phyloP scores from a whole-genome alignment of 2,797 vertebrate species.

The Hydrolagus colliei region DNA sequence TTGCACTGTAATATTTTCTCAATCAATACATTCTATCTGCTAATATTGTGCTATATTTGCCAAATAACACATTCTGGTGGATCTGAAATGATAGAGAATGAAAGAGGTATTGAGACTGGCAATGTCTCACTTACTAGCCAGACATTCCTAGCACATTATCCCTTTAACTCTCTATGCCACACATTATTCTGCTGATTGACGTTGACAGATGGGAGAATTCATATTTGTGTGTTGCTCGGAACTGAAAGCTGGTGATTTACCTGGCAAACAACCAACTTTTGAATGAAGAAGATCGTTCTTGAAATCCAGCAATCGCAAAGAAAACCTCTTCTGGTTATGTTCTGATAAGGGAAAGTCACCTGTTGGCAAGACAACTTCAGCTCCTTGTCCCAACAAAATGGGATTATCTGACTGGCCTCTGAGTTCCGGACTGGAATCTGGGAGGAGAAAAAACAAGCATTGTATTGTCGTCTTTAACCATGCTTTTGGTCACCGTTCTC shows the following conservation, averaged over 20 bases:
- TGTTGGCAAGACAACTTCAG: neutral
- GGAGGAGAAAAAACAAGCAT: no score
- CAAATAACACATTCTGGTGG: neutral
- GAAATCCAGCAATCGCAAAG: conserved; percentile 47
- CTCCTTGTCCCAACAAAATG: neutral
- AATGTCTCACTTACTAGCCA: neutral
- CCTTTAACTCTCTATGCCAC: no score
- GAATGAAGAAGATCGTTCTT: conserved; percentile 59
- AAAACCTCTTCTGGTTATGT: neutral
- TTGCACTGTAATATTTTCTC: neutral
- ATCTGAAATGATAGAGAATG: neutral
- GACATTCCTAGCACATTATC: neutral
- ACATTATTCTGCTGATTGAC: neutral
- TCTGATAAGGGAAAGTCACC: neutral
- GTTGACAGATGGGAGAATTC: neutral
- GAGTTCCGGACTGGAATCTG: neutral
- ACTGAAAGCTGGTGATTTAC: conserved; percentile 45
- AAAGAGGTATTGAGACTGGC: neutral
- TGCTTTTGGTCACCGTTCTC: no score
- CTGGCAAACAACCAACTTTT: conserved; percentile 73
- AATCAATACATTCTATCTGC: neutral
- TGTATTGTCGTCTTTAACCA: no score
- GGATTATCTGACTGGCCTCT: neutral
- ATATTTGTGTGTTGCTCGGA: no score
- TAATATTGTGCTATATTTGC: neutral